phyloP scores from a whole-genome alignment of 2,888 invertebrate genomes.

The Drosophila kokeensis region DNA sequence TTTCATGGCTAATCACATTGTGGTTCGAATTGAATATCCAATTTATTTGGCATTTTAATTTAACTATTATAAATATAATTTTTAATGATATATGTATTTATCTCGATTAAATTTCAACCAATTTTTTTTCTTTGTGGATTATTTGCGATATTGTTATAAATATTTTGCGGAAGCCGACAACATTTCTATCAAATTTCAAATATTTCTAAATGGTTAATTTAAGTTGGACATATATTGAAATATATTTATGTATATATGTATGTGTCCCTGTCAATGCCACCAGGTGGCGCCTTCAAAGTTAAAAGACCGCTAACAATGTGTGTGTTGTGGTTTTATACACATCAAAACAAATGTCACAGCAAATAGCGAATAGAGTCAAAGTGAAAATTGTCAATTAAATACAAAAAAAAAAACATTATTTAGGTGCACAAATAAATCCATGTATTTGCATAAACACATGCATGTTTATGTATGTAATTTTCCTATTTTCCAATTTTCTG shows the following conservation, averaged over 20 bases:
- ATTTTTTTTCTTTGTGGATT: neutral
- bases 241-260: neutral
- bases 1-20: neutral
- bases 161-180: slow-evolving; percentile 5
- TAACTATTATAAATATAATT: neutral
- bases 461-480: slow-evolving; percentile 9
- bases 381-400: slow-evolving; percentile 79
- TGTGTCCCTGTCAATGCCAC: slow-evolving; percentile 15
- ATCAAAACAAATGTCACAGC: slow-evolving; percentile 76
- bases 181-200: slow-evolving; percentile 4
- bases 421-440: neutral
- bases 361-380: slow-evolving; percentile 59
- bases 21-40: neutral
- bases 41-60: neutral
- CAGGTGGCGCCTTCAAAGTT: slow-evolving; percentile 55
- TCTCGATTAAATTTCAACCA: neutral
- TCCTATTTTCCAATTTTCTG: slow-evolving; percentile 51
- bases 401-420: slow-evolving; percentile 21
- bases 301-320: slow-evolving; percentile 18
- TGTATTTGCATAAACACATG: neutral
- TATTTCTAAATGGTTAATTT: slow-evolving; percentile 48
- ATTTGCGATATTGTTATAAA: neutral
- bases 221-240: slow-evolving; percentile 21
- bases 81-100: neutral
- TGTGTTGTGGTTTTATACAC: slow-evolving; percentile 57